A percentile compares a stretch with the other conserved stretches of the same genome.
Conservation (phyloP, 1,140 invertebrate species). For the Drosophila triauraria region DNA sequence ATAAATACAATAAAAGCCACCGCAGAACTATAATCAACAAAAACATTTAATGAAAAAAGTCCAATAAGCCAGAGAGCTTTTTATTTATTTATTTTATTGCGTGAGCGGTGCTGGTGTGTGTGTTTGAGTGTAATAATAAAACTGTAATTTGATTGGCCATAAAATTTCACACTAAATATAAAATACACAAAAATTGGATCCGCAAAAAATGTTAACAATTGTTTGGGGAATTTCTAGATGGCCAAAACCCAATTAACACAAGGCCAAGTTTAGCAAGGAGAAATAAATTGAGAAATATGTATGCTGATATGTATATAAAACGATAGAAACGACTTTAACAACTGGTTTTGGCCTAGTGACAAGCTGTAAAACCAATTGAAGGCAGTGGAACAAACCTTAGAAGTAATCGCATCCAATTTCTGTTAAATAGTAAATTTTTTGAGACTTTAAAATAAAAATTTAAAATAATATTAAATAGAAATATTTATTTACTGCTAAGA, state of each 20-base stretch:
- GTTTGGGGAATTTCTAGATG: neutral
- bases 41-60: conserved; percentile 45
- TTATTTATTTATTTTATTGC: conserved; percentile 54
- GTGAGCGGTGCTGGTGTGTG: conserved; percentile 21
- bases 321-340: conserved; percentile 39
- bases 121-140: conserved; percentile 20
- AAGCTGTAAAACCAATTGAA: conserved; percentile 10
- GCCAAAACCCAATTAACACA: conserved; percentile 4
- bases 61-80: conserved; percentile 49
- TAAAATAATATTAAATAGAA: too few species aligned
- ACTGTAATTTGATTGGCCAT: conserved; percentile 51
- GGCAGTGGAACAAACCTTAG: neutral
- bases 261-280: conserved; percentile 6
- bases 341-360: conserved; percentile 37
- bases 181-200: conserved; percentile 27
- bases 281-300: neutral
- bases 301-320: conserved; percentile 8
- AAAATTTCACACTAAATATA: conserved; percentile 42
- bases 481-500: too few species aligned
- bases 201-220: conserved; percentile 32
- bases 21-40: conserved; percentile 39
- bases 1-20: conserved; percentile 25
- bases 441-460: neutral
- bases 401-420: neutral
- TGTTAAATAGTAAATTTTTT: neutral